These are phyloP conservation scores for Geotrupes spiniger DNA, from an alignment of 2,888 invertebrate genomes.

Conservation along the genomic window DNA sequence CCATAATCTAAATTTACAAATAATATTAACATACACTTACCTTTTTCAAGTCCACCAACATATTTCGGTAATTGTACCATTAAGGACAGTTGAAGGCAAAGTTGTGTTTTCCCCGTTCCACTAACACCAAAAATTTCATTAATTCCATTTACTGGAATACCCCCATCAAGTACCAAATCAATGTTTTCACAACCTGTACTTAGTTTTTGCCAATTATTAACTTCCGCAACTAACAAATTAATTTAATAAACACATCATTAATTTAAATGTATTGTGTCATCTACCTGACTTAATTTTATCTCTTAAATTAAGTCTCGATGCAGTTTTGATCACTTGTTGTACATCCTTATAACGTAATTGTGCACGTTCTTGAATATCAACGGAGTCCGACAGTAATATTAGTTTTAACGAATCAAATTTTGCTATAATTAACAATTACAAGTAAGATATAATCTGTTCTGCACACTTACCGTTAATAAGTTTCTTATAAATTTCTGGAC, in stretches of 20 bases:
- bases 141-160: constrained; percentile 65
- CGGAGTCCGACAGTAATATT: constrained; percentile 45
- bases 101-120: constrained; percentile 79
- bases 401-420: constrained; percentile 47
- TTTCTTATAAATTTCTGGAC: not conserved
- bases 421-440: too few relatives aligned
- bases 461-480: constrained; percentile 10
- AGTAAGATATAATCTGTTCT: too few relatives aligned
- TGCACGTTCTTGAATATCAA: constrained; percentile 50
- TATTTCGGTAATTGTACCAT: constrained; percentile 58
- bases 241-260: constrained; percentile 27
- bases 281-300: constrained; percentile 25
- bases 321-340: constrained; percentile 42
- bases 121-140: constrained; percentile 80
- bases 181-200: constrained; percentile 59
- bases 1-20: not conserved
- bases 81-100: constrained; percentile 69
- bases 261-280: constrained; percentile 36
- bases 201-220: constrained; percentile 39
- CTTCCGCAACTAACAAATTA: constrained; percentile 32
- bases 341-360: constrained; percentile 43
- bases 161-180: constrained; percentile 63
- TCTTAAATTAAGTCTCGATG: constrained; percentile 36
- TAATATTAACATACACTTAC: constrained; percentile 42
- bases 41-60: constrained; percentile 56